These are phyloP conservation scores for Subacronicta megacephala DNA, from an alignment of 2,888 invertebrate genomes.

Conservation along the genomic window DNA sequence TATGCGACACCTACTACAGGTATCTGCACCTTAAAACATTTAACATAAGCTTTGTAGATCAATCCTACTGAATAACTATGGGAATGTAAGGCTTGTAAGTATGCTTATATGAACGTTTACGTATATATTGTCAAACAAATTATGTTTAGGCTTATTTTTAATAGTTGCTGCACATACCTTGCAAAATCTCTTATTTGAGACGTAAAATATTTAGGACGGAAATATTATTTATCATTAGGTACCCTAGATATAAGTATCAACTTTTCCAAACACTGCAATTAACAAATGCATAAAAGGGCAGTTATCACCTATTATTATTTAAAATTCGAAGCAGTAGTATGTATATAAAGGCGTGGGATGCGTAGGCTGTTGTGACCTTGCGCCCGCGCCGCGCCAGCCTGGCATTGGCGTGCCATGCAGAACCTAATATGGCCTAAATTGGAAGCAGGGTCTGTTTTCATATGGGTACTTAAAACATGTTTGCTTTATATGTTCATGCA, in stretches of 20 bases:
- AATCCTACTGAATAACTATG: background rate
- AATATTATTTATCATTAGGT: no score
- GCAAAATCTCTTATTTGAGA: background rate
- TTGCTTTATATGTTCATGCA: slow-evolving; percentile 18
- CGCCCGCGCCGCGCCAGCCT: slow-evolving; percentile 58
- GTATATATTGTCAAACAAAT: background rate
- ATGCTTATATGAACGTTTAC: background rate
- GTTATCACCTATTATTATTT: slow-evolving; percentile 23
- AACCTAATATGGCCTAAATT: slow-evolving; percentile 73
- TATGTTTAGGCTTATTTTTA: background rate
- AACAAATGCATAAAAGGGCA: slow-evolving; percentile 34
- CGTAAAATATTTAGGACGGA: slow-evolving; percentile 22
- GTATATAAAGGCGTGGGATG: slow-evolving; percentile 60
- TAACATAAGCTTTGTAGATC: slow-evolving; percentile 11
- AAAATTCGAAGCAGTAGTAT: slow-evolving; percentile 28
- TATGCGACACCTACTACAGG: slow-evolving; percentile 42
- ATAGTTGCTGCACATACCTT: background rate
- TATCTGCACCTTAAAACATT: slow-evolving; percentile 18
- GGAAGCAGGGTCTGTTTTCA: slow-evolving; percentile 52
- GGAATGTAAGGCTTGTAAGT: no score
- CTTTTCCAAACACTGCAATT: slow-evolving; percentile 7
- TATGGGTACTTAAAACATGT: slow-evolving; percentile 29
- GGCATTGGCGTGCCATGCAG: slow-evolving; percentile 70
- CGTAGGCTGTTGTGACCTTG: slow-evolving; percentile 79
- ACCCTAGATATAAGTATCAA: background rate